These are phyloP conservation scores for Rhagonycha fulva DNA, from an alignment of 2,888 invertebrate species.

Conservation along the genomic window DNA sequence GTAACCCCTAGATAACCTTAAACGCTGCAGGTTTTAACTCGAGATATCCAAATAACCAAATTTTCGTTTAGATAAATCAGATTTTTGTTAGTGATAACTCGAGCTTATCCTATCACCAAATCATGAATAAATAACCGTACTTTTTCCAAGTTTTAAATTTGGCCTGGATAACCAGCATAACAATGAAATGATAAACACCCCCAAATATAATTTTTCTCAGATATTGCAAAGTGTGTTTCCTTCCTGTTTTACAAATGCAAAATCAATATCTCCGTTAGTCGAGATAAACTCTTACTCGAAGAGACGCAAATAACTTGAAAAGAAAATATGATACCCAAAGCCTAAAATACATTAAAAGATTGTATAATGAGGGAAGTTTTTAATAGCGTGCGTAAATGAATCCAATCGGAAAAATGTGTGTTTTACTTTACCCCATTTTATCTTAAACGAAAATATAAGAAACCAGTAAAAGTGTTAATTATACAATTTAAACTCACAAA, in stretches of 20 bases:
- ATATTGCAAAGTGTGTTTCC: background rate
- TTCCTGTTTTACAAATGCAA: background rate
- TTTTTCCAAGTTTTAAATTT: background rate
- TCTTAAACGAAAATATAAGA: background rate
- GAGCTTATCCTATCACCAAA: background rate
- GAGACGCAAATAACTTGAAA: background rate
- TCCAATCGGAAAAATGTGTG: background rate
- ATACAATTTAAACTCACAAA: background rate
- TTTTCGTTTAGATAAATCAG: background rate
- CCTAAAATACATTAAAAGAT: background rate
- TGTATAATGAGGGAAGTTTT: background rate
- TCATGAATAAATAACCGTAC: background rate
- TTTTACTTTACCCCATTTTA: background rate
- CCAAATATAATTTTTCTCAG: background rate
- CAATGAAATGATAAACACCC: background rate
- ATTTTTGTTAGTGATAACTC: background rate
- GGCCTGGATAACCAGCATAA: background rate
- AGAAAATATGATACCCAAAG: background rate
- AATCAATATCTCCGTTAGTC: background rate
- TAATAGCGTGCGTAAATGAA: background rate
- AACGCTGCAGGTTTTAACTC: background rate
- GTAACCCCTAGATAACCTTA: background rate
- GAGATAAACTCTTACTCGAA: background rate
- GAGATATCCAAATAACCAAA: background rate
- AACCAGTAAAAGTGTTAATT: background rate